Evolutionary conservation across 2,113 vertebrate species (phyloP), one percentile per base, ranked within the genome.

Genomic region (Rhinogobius similis): DNA sequence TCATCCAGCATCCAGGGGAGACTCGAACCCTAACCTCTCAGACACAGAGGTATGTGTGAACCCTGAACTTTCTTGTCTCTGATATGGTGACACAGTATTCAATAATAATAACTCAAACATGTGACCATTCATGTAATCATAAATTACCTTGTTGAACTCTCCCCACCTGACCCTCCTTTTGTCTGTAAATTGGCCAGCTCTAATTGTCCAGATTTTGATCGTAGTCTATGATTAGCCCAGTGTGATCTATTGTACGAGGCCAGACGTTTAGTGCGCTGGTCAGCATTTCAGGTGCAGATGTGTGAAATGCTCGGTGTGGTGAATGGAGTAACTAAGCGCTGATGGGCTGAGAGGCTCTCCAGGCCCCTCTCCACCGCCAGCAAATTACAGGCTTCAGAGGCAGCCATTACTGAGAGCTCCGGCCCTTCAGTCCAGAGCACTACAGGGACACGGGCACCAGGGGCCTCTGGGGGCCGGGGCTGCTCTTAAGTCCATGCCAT

Each of bases 341-440:
- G 53, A 56, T 56, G 53, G 53, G 24, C 26, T 56, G 53, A 56
- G 53, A 29, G 53, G 14, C 53, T 56, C 53, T 56, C 48, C 53
- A 27, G 53, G 53, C 53, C 53, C 53, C 53, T 26, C 53, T 56
- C 26, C 23, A 27, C 24, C 26, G 7, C 11, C 24, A 6, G 4
- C 6, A 56, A 56, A 56, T 56, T 56, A 56, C 26, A 56, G 23
- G 53, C 53, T 56, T 56, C 53, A 56, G 13, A 56, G 23, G 23
- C 10, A 13, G 13, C 53, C 26, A 56, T 56, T 56, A 56, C 24
- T 29, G 53, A 55, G 52, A 56, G 53, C 53, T 26, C 24, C 53
- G 24, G 53, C 53, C 14, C 53, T 56, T 27, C 12, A 53, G 1
- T 53, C 50, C 50, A 53, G 21, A 53, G 50, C 50, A 56, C 53